phyloP scores from a whole-genome alignment of 2,113 vertebrate genomes.

The Catagonus wagneri region DNA sequence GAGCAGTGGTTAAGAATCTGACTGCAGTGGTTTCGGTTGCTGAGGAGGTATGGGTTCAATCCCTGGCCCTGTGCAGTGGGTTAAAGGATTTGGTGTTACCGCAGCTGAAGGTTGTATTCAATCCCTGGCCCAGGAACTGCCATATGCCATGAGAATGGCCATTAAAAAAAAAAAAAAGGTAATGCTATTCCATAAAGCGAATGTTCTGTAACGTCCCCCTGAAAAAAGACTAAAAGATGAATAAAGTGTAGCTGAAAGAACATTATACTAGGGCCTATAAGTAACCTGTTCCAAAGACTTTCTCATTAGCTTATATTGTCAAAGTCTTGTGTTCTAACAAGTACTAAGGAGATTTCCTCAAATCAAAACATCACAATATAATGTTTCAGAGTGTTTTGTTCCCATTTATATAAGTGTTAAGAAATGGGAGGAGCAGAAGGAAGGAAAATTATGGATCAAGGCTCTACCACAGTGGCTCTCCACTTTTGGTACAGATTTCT shows the following conservation, averaged over 20 bases:
- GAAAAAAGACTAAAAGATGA: background rate
- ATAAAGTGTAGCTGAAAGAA: background rate
- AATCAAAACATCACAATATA: background rate
- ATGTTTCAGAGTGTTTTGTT: constrained; percentile 25
- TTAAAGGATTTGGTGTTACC: too few species aligned
- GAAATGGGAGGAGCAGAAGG: background rate
- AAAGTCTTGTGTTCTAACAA: background rate
- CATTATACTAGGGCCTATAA: background rate
- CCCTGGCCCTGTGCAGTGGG: too few species aligned
- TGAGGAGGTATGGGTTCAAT: too few species aligned
- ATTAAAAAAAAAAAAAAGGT: background rate
- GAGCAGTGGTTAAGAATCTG: too few species aligned
- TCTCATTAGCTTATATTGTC: background rate
- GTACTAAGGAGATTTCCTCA: background rate
- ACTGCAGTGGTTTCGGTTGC: too few species aligned
- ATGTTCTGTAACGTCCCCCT: background rate
- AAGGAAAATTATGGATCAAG: background rate
- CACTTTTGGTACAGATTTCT: background rate
- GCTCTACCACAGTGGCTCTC: background rate
- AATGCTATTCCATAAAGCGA: background rate
- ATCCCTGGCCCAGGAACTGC: too few species aligned
- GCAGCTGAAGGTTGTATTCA: too few species aligned
- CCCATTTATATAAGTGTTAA: background rate
- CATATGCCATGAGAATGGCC: too few species aligned
- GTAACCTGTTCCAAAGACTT: background rate